phyloP scores from a whole-genome alignment of 2,797 vertebrate genomes.

The Luscinia megarhynchos region DNA sequence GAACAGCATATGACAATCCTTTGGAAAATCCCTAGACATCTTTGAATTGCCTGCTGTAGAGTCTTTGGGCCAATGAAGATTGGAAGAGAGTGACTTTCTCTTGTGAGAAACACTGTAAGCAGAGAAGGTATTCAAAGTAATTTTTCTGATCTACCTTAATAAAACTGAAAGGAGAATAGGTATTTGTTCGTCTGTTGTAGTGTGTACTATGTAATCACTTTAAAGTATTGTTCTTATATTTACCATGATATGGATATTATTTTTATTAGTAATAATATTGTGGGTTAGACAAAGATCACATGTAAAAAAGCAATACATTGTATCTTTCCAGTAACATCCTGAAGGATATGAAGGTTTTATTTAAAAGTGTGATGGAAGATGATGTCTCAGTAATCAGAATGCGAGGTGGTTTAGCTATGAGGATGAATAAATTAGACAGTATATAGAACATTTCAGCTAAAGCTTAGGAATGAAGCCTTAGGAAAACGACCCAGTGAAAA shows the following conservation, averaged over 20 bases:
- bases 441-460: background rate
- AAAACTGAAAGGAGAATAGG: background rate
- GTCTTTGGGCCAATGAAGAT: background rate
- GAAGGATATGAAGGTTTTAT: slow-evolving; percentile 42
- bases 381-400: background rate
- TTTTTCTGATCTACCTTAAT: background rate
- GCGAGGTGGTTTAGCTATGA: background rate
- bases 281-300: slow-evolving; percentile 8
- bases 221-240: background rate
- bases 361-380: slow-evolving; percentile 3
- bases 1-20: background rate
- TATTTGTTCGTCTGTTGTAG: background rate
- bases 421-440: background rate
- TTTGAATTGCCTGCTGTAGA: background rate
- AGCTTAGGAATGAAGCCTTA: background rate
- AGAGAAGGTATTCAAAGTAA: background rate
- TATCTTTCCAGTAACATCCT: background rate
- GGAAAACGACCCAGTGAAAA: background rate
- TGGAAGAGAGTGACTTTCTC: background rate
- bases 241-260: background rate
- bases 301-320: background rate
- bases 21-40: background rate
- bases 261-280: slow-evolving; percentile 24
- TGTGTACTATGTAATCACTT: background rate
- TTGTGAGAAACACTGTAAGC: background rate